Conservation (phyloP, 2,113 vertebrate species). For the Bucco capensis region DNA sequence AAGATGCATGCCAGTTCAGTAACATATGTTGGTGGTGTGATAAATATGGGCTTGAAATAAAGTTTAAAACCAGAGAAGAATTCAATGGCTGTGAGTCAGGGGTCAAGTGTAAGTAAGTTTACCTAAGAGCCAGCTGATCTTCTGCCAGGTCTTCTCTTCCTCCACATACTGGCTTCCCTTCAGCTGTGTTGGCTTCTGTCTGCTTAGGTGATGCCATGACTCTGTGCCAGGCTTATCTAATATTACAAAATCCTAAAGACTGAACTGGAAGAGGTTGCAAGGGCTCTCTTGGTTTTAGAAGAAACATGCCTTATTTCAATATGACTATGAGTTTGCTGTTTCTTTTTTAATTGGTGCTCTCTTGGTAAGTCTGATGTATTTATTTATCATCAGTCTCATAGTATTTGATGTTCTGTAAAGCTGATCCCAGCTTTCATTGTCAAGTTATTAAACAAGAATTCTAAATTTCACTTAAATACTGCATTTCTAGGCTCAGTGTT, state of each 20-base stretch:
- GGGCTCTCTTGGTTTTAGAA: background rate
- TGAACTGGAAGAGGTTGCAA: background rate
- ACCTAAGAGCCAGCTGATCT: background rate
- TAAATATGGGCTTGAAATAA: background rate
- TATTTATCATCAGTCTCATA: background rate
- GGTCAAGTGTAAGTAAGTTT: background rate
- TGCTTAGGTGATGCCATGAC: background rate
- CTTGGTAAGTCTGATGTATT: background rate
- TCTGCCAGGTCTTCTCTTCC: slow-evolving; percentile 10
- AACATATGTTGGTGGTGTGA: background rate
- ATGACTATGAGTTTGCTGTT: background rate
- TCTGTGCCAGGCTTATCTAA: background rate
- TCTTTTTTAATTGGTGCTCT: background rate
- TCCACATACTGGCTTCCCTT: background rate
- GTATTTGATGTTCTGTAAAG: background rate
- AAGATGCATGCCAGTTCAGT: background rate
- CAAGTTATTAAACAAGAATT: background rate
- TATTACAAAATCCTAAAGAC: background rate
- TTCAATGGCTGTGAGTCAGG: background rate
- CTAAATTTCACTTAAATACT: background rate
- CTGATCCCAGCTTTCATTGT: background rate
- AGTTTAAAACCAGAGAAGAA: slow-evolving; percentile 10
- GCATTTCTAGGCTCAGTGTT: background rate
- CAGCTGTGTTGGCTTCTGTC: background rate
- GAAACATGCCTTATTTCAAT: background rate